Evolutionary conservation across 2,113 vertebrate genomes (phyloP).

Genomic region (Limanda limanda): DNA sequence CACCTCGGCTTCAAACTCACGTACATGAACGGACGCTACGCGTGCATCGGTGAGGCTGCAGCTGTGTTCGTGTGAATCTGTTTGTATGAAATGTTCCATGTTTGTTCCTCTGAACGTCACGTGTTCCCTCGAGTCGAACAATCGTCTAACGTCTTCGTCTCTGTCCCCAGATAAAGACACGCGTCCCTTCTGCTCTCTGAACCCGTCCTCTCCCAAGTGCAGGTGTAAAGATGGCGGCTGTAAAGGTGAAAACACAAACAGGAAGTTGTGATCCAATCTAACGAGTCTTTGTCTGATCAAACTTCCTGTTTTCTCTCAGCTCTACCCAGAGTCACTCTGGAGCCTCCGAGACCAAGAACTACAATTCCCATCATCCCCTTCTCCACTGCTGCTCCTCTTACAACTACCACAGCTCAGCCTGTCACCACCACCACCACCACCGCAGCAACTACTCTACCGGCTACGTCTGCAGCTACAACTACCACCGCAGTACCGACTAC

Average conservation of each 20-base stretch:
- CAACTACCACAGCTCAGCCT: neutral
- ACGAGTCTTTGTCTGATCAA: too few species aligned
- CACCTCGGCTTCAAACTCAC: constrained; percentile 89
- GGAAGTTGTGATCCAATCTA: too few species aligned
- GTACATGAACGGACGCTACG: constrained; percentile 90
- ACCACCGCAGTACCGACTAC: constrained; percentile 6
- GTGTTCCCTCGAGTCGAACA: too few species aligned
- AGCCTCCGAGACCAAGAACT: constrained; percentile 75
- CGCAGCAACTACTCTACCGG: neutral
- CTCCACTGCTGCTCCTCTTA: neutral
- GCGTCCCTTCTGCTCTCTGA: constrained; percentile 69
- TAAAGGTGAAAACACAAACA: constrained; percentile 40
- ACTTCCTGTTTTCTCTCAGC: constrained; percentile 58
- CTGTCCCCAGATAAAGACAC: constrained; percentile 72
- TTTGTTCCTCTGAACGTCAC: too few species aligned
- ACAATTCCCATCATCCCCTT: neutral
- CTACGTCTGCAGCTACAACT: neutral
- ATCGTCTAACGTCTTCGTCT: constrained; percentile 54
- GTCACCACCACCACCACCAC: neutral
- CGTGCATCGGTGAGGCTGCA: constrained; percentile 86
- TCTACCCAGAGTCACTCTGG: constrained; percentile 79
- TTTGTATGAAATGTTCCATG: too few species aligned
- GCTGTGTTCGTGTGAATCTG: too few species aligned
- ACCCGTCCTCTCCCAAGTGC: constrained; percentile 65
- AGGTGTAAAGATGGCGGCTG: constrained; percentile 50